Percentiles rank a stretch among this genome's conserved stretches.
Evolutionary conservation across 1,140 invertebrate genomes (phyloP).

Genomic region (Drosophila jambulina): DNA sequence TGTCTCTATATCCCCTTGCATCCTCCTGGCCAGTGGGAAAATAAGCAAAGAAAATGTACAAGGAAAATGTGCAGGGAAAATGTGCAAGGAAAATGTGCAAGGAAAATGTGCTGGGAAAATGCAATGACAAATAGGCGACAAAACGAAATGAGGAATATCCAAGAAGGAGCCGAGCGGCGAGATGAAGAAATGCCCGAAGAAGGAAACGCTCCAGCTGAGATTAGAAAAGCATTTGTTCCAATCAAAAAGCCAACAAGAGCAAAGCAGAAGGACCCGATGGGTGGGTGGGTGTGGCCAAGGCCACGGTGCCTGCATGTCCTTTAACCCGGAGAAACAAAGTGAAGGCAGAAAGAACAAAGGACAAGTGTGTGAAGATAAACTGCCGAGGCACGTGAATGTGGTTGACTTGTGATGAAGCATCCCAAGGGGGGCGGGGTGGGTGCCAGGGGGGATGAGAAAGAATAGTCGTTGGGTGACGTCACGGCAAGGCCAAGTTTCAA

Average conservation of each 20-base stretch:
- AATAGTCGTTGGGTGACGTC: constrained; percentile 3
- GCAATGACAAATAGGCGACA: constrained; percentile 83
- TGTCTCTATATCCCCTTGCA: constrained; percentile 4
- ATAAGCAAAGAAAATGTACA: not conserved
- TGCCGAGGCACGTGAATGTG: constrained; percentile 56
- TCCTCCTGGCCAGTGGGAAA: constrained; percentile 40
- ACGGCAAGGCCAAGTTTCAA: constrained; percentile 63
- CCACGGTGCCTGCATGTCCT: constrained; percentile 42
- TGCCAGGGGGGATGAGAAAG: not conserved
- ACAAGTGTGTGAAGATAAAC: constrained; percentile 73
- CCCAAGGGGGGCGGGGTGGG: not conserved
- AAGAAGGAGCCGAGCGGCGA: constrained; percentile 3
- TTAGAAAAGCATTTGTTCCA: constrained; percentile 82
- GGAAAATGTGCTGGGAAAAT: constrained; percentile 68
- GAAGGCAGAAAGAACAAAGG: constrained; percentile 61
- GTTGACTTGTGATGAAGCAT: constrained; percentile 15
- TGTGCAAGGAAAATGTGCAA: constrained; percentile 44
- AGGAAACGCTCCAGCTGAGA: constrained; percentile 60
- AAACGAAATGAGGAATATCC: constrained; percentile 81
- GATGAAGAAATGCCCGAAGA: constrained; percentile 17
- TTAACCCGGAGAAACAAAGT: constrained; percentile 32
- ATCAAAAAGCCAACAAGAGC: constrained; percentile 73
- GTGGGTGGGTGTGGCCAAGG: not conserved
- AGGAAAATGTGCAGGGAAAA: constrained; percentile 49
- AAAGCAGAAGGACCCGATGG: not conserved